Evolutionary conservation across 1,140 invertebrate species (phyloP).

Genomic region (Aphis craccivora): DNA sequence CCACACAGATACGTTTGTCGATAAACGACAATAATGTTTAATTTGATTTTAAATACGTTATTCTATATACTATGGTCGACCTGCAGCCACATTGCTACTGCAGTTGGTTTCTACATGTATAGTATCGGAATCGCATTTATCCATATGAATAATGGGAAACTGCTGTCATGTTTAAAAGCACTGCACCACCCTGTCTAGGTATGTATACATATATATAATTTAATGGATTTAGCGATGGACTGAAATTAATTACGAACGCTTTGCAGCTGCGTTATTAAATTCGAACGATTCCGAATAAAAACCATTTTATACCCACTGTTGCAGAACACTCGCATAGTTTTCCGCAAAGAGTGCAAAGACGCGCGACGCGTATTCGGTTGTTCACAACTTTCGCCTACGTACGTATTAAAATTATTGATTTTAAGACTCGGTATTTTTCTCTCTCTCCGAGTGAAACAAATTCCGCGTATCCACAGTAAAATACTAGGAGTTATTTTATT

Average conservation of each 20-base stretch:
- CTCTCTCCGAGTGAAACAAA: background rate
- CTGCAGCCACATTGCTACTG: background rate
- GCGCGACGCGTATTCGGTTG: background rate
- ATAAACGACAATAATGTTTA: background rate
- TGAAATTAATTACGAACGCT: conserved; percentile 4
- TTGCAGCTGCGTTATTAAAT: conserved; percentile 1
- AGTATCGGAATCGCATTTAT: conserved; percentile 20
- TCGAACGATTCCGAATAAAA: background rate
- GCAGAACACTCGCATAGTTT: background rate
- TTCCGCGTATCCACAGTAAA: too few species aligned
- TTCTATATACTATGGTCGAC: background rate
- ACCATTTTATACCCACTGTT: background rate
- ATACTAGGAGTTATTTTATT: too few species aligned
- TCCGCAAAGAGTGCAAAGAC: background rate
- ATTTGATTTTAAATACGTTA: too few species aligned
- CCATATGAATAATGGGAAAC: background rate
- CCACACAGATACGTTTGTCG: background rate
- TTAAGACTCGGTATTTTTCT: background rate
- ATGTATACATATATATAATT: background rate
- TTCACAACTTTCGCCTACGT: background rate
- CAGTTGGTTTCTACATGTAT: background rate
- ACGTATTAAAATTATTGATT: conserved; percentile 31
- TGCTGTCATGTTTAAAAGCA: background rate
- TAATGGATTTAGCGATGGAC: background rate
- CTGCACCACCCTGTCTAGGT: background rate